Evolutionary conservation across 23 tunicate species (phyloP).

Genomic region (Diplosoma virens): DNA sequence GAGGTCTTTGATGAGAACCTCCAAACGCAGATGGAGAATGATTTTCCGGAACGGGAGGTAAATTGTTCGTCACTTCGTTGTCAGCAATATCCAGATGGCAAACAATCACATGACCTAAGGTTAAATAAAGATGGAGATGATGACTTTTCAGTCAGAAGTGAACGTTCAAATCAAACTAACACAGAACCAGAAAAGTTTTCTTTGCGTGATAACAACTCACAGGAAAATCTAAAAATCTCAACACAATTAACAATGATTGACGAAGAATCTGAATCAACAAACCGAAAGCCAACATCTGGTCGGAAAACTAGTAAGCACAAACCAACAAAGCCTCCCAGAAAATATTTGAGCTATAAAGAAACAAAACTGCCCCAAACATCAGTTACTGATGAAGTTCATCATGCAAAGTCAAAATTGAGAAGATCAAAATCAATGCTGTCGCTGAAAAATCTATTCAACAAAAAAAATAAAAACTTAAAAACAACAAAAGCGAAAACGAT

Average conservation of each 20-base stretch:
- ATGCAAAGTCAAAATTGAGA: not conserved
- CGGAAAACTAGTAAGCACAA: not conserved
- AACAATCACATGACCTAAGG: too few species aligned
- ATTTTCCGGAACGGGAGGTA: too few species aligned
- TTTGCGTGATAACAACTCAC: not conserved
- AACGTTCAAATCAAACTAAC: not conserved
- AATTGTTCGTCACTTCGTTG: too few species aligned
- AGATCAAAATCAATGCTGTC: slow-evolving; percentile 27
- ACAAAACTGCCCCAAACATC: not conserved
- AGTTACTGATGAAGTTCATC: not conserved
- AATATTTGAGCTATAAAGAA: not conserved
- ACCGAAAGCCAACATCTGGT: not conserved
- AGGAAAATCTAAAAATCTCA: not conserved
- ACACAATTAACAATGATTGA: not conserved
- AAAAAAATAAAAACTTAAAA: slow-evolving; percentile 1
- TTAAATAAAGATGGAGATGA: too few species aligned
- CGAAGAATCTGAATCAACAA: not conserved
- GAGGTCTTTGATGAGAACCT: not conserved
- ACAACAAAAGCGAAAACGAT: not conserved
- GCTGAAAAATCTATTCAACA: slow-evolving; percentile 28
- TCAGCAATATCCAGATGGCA: too few species aligned
- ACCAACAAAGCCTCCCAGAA: slow-evolving; percentile 23
- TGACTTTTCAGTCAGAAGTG: not conserved
- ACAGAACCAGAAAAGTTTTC: not conserved
- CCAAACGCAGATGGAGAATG: not conserved